A percentile compares a stretch with the other conserved stretches of the same genome.
Conservation (phyloP, 2,113 vertebrate genomes). For the Puntigrus tetrazona region DNA sequence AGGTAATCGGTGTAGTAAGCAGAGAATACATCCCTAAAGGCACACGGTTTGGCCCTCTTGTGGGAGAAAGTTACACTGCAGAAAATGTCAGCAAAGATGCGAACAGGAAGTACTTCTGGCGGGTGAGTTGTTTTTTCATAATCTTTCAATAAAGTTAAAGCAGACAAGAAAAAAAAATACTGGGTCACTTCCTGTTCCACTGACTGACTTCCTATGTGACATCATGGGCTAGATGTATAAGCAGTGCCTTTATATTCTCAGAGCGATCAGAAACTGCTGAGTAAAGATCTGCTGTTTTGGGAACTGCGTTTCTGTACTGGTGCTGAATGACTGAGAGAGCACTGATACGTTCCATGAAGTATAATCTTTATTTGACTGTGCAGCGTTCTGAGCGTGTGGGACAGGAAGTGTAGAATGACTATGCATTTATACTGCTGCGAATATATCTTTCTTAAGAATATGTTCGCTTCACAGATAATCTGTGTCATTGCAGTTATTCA, state of each 20-base stretch:
- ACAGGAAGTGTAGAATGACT: conserved; percentile 38
- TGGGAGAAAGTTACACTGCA: conserved; percentile 92
- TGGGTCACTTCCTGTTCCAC: conserved; percentile 79
- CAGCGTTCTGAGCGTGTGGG: neutral
- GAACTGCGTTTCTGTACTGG: conserved; percentile 45
- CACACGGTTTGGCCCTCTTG: conserved; percentile 94
- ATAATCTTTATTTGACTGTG: conserved; percentile 53
- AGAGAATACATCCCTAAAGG: conserved; percentile 98
- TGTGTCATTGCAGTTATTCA: neutral
- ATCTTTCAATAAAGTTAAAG: conserved; percentile 48
- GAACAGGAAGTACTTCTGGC: conserved; percentile 98
- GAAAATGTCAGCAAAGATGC: conserved; percentile 92
- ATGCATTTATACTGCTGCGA: neutral
- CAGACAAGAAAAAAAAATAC: conserved; percentile 29
- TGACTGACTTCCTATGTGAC: conserved; percentile 68
- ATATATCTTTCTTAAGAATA: conserved; percentile 2
- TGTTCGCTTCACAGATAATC: neutral
- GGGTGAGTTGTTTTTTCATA: conserved; percentile 84
- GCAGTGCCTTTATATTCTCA: conserved; percentile 18
- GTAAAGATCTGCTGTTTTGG: conserved; percentile 58
- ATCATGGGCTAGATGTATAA: conserved; percentile 62
- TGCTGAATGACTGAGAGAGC: conserved; percentile 44
- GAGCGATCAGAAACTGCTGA: conserved; percentile 57
- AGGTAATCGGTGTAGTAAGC: conserved; percentile 93
- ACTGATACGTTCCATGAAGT: conserved; percentile 31